Base-by-base conservation (phyloP, 2,888 invertebrate genomes). In the Tetramorium bicarinatum region DNA sequence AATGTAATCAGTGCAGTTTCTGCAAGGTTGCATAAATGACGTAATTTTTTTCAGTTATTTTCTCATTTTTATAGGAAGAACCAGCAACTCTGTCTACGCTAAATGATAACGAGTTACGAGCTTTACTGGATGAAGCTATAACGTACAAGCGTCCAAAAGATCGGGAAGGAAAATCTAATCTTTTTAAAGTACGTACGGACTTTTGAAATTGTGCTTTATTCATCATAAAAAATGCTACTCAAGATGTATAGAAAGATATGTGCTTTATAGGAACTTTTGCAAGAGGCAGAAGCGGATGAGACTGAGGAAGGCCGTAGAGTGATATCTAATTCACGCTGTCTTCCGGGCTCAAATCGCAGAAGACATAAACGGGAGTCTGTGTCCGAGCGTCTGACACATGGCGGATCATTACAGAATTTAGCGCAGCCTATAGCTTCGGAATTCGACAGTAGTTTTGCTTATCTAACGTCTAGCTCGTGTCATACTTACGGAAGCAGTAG, bases 101-200 rank as follows among this genome's bases (percentile, higher is more conserved):
- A 94, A 97, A 98, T 95, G 98, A 98, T 93, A 96, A 96, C 83
- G 97, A 97, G 94, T 95, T 98, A 87, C 97, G 97, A 91, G 97
- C 97, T 83, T 95, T 98, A 88, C 95, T 98, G 91, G 97, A 98
- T 94, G 98, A 98, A 96, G 98, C 98, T 89, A 97, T 97, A 93
- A 97, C 96, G 89, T 98, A 98, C 95, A 98, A 97, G 95, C 96
- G 97, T 94, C 98, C 98, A 82, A 97, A 97, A 95, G 98, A 98
- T 94, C 96, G 97, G 88, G 97, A 97, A 95, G 97, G 98, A 92
- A 98, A 98, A 95, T 98, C 98, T 95, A 96, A 96, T 95, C 96
- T 97, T 84, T 98, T 98, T 95, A 97, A 97, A 96, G 98, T 98
- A 92, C 77, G 59, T n/a, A 8, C 56, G 25, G 6, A 76, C 47